Evolutionary conservation across 1,140 invertebrate species (phyloP), one percentile per base, ranked within the genome.

Genomic region (Tetramorium alpestre): DNA sequence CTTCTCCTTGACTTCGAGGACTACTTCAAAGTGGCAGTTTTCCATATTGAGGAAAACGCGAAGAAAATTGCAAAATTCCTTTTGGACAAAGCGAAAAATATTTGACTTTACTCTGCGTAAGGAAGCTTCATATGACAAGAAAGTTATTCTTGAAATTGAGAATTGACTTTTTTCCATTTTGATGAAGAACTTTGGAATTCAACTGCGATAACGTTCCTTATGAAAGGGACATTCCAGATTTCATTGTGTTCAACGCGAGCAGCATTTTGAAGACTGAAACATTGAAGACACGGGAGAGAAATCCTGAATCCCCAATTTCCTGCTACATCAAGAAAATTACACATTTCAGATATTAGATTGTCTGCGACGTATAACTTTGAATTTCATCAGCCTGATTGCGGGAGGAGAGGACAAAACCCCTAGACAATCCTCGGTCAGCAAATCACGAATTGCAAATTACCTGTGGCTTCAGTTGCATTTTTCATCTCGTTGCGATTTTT

Each of bases 241-340:
- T 65, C 33, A 51, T 51, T 16, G 62, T 41, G 7, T 18, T 56
- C 49, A 5, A 13, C 18, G 44, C 28, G 16, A 22, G 49, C 1
- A 8, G 7, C 6, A 44, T n/a, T 56, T 56, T 56, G 16, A 54
- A 81, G 22, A 22, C 33, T 41, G 33, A 22, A 25, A 38, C 3
- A 6, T 28, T 13, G 49, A 16, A 38, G 38, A 58, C 6, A 3
- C 8, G 2, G 54, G 51, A 72, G 38, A 56, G 78, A 56, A 22
- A 38, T 69, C 16, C 33, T 1, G 54, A 60, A 10, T n/a, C 28
- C 22, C 18, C 67, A 60, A 73, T 82, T 82, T 82, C 25, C 51
- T 11, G 25, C 51, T 51, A 4, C 51, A 49, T 47, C 51, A 49
- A 73, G 80, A 82, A 84, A 49, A 73, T 84, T 73, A 60, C 54